Base-by-base conservation (phyloP, 2,888 invertebrate genomes). In the Formica aserva region DNA sequence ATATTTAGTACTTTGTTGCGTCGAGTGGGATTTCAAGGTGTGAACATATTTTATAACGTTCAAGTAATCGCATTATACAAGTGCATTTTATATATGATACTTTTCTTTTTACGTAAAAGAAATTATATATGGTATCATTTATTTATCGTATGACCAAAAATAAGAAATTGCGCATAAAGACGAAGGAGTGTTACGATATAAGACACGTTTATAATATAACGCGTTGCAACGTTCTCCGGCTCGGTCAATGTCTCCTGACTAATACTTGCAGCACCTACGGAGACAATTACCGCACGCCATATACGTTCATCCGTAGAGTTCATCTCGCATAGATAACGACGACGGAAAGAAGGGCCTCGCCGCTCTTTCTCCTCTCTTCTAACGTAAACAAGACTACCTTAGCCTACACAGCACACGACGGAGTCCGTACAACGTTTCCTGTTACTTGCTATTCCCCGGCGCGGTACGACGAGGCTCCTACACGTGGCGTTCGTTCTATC, bases 261-360 rank as follows among this genome's bases (percentile, higher is more conserved):
- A 91, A 93, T 92, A 91, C 91, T 83, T 66, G 69, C 89, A 84
- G 89, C 92, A 92, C 91, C 92, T 91, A 92, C 87, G 92, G 92
- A 92, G 92, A 94, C 93, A 94, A 94, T 94, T 94, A 94, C 93
- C 89, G 93, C 86, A 88, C 87, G 85, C 94, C 94, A 92, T 94
- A 93, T 94, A 94, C 89, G 94, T 92, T 92, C 94, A 91, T 92
- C 92, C 91, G 48, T 48, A 86, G 88, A 89, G 91, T 91, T 92
- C 92, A 92, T 93, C 92, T 92, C 88, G 87, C 82, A 84, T 85
- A 87, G 90, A 91, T 90, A 84, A 83, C 63, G 55, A 67, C 62
- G 71, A 81, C 57, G 74, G 81, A 57, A 74, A 82, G 89, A 82
- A 80, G 63, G 65, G 76, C 48, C 69, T 41, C 32, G 26, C 57